Evolutionary conservation across 2,113 vertebrate species (phyloP), one percentile per base, ranked within the genome.

Genomic region (Mustelus asterias): DNA sequence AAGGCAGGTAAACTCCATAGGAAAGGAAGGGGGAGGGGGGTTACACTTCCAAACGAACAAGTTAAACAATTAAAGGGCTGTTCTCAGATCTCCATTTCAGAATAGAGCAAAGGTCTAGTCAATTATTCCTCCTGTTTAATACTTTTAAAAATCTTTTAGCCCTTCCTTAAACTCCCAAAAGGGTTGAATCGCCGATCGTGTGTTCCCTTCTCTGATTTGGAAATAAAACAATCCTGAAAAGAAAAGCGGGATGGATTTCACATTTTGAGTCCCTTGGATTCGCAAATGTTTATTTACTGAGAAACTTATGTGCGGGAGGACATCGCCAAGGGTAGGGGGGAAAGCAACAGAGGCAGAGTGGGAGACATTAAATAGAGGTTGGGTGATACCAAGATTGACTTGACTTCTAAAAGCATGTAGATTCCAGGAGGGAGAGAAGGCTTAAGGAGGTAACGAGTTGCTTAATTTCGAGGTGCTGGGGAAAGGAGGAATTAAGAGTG

Each of bases 231-330:
- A 37, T 93, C 89, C 89, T n/a, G 11, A 33, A 9, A n/a, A 63
- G 63, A 93, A 37, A 93, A 67, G 89, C n/a, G 89, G 89, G 63
- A 60, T 93, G 89, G 89, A 93, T 22, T 67, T n/a, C n/a, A 54
- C 18, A 33, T n/a, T 93, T 67, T 37, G 89, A 65, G 89, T 93
- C 33, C 16, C n/a, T 37, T 93, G 89, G 89, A 65, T 93, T 65
- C n/a, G 89, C 60, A 93, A 65, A 67, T 93, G 8, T 93, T 37
- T 93, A 20, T n/a, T 65, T 37, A 37, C 58, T 41, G 89, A 88
- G 44, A 37, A 65, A 33, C 33, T n/a, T 37, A 37, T 20, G 58
- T 37, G n/a, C 33, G 7, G 60, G 86, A 22, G 33, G 33, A 93
- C 18, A 60, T 90, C 29, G 13, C 48, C 29, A n/a, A 33, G 54